Base-by-base conservation (phyloP, 2,113 vertebrate genomes). In the Eubucco bourcierii region DNA sequence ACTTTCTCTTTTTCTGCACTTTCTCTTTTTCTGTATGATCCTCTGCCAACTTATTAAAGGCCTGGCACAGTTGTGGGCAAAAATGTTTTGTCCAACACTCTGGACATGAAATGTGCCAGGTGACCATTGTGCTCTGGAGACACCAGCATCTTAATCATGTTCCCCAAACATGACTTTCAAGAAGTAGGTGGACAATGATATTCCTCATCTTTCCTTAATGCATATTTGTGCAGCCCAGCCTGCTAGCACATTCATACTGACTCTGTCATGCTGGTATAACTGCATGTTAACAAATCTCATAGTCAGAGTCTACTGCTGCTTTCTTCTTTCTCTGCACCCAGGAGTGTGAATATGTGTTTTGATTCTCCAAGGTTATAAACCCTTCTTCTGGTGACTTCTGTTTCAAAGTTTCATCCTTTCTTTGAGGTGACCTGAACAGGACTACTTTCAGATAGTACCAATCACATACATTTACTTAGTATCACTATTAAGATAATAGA, bases 11-110 rank as follows among this genome's bases (percentile, higher is more conserved):
- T 76, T 87, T 67, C 63, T 77, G 52, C 41, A 75, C 23, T 44
- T 77, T 88, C 34, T 83, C 39, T 8, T 13, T 76, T 87, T 67
- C 63, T 77, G 52, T 37, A 67, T 87, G 65, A 88, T 53, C 27
- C 14, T 79, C 83, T 95, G 78, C 58, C 46, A 90, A 5, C 10
- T 39, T 87, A 68, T 79, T 63, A 88, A 94, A 93, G 65, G 34
- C 28, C 52, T 92, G 58, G 52, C 10, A 33, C 39, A 61, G 39
- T 46, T 65, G 53, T 56, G 65, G 27, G 65, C 39, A 79, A 16
- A 9, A 72, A 23, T 28, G n/a, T 52, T 84, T 70, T 74, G 80
- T 31, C 31, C n/a, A 86, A 6, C 55, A 41, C 20, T 71, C 53
- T 31, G 70, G 24, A 55, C 1, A 7, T 76, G 58, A 79, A 87